Evolutionary conservation across 2,113 vertebrate genomes (phyloP).

Genomic region (Lucifuga dentata): DNA sequence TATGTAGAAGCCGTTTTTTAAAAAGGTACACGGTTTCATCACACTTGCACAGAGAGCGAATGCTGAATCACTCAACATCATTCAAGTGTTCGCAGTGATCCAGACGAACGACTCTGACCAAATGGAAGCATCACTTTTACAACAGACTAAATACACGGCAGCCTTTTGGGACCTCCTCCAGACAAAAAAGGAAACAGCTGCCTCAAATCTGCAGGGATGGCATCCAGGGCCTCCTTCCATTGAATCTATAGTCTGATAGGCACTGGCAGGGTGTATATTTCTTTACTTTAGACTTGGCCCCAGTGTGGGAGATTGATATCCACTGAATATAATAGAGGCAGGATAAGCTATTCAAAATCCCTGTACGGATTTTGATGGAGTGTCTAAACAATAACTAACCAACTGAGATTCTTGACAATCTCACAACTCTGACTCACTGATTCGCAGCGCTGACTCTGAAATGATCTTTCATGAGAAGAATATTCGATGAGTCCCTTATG

Average conservation of each 20-base stretch:
- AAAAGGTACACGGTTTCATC: slow-evolving; percentile 36
- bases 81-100: slow-evolving; percentile 60
- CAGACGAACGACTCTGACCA: slow-evolving; percentile 67
- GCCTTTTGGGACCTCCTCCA: slow-evolving; percentile 48
- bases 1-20: no score
- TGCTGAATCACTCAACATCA: slow-evolving; percentile 62
- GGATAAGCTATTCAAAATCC: slow-evolving; percentile 53
- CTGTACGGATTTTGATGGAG: slow-evolving; percentile 60
- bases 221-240: slow-evolving; percentile 43
- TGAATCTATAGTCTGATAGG: slow-evolving; percentile 64
- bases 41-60: slow-evolving; percentile 45
- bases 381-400: slow-evolving; percentile 69
- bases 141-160: slow-evolving; percentile 68
- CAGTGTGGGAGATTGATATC: slow-evolving; percentile 62
- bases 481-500: slow-evolving; percentile 23
- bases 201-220: slow-evolving; percentile 57
- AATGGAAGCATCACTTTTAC: slow-evolving; percentile 72
- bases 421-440: slow-evolving; percentile 33
- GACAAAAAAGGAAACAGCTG: slow-evolving; percentile 62
- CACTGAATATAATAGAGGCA: slow-evolving; percentile 62
- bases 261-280: slow-evolving; percentile 52
- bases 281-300: slow-evolving; percentile 50
- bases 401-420: slow-evolving; percentile 63
- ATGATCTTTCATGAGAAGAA: slow-evolving; percentile 40
- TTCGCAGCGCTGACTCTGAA: slow-evolving; percentile 43